Conservation (phyloP, 1,140 invertebrate species). For the Leptopilina clavipes region DNA sequence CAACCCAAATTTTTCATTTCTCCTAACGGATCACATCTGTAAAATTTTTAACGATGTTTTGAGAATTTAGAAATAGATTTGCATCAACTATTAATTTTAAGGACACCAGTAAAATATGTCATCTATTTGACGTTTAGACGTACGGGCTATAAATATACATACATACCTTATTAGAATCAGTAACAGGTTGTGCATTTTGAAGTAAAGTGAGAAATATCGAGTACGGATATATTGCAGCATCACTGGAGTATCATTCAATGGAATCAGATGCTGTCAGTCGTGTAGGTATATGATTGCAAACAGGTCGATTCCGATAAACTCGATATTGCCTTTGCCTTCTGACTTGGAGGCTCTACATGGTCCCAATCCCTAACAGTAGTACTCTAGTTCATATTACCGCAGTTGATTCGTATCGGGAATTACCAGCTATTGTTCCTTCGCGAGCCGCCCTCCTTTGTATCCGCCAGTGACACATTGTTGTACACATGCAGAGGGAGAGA, state of each 20-base stretch:
- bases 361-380: not conserved
- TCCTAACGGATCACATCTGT: no score
- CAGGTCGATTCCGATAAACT: slow-evolving; percentile 4
- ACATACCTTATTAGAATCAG: not conserved
- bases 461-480: slow-evolving; percentile 20
- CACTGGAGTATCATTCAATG: slow-evolving; percentile 13
- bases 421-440: slow-evolving; percentile 29
- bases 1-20: no score
- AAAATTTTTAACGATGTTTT: no score
- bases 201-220: slow-evolving; percentile 7
- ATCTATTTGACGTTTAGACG: no score
- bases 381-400: slow-evolving; percentile 24
- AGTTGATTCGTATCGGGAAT: slow-evolving; percentile 28
- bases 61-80: no score
- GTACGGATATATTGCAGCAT: slow-evolving; percentile 1
- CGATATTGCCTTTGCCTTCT: slow-evolving; percentile 29
- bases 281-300: slow-evolving; percentile 13
- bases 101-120: no score
- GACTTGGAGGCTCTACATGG: slow-evolving; percentile 12
- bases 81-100: no score
- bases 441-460: slow-evolving; percentile 1
- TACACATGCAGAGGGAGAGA: not conserved
- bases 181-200: not conserved
- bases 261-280: slow-evolving; percentile 1
- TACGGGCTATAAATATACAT: no score